These are phyloP conservation scores for Bradypus variegatus DNA, from an alignment of 2,797 vertebrate species.

Conservation along the genomic window DNA sequence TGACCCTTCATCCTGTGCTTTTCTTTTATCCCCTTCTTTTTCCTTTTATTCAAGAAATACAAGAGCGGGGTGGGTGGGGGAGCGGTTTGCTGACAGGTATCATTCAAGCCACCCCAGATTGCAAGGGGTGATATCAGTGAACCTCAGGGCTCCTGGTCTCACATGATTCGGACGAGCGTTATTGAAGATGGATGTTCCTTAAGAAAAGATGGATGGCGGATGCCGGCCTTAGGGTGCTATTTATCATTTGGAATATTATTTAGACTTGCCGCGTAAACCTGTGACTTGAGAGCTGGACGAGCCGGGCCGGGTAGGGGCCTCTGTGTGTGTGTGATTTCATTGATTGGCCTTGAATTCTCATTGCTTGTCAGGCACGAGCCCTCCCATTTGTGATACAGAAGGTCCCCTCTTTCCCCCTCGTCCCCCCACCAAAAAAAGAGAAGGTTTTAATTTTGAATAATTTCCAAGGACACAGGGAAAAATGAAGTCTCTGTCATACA, in stretches of 20 bases:
- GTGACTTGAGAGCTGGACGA: conserved; percentile 95
- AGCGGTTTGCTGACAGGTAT: conserved; percentile 82
- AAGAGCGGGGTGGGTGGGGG: conserved; percentile 24
- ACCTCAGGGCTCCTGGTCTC: conserved; percentile 89
- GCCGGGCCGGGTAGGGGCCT: conserved; percentile 86
- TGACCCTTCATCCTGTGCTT: background rate
- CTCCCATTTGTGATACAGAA: conserved; percentile 81
- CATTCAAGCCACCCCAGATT: conserved; percentile 85
- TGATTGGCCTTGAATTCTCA: conserved; percentile 88
- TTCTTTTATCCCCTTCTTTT: background rate
- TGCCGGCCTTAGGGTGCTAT: conserved; percentile 92
- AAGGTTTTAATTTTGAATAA: conserved; percentile 48
- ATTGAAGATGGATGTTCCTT: conserved; percentile 98
- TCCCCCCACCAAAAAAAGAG: background rate
- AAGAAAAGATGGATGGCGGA: conserved; percentile 98
- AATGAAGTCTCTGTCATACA: conserved; percentile 45
- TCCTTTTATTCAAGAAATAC: conserved; percentile 23
- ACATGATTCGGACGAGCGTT: conserved; percentile 90
- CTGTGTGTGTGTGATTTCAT: conserved; percentile 84
- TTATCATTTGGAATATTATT: conserved; percentile 99
- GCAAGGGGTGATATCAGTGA: conserved; percentile 86
- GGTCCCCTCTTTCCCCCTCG: background rate
- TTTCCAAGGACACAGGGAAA: conserved; percentile 52
- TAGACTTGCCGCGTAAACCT: conserved; percentile 98
- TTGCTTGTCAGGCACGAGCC: conserved; percentile 87